Evolutionary conservation across 64 coral and sea anemone genomes (phyloP), one percentile per base, ranked within the genome.

Genomic region (Montipora efflorescens): DNA sequence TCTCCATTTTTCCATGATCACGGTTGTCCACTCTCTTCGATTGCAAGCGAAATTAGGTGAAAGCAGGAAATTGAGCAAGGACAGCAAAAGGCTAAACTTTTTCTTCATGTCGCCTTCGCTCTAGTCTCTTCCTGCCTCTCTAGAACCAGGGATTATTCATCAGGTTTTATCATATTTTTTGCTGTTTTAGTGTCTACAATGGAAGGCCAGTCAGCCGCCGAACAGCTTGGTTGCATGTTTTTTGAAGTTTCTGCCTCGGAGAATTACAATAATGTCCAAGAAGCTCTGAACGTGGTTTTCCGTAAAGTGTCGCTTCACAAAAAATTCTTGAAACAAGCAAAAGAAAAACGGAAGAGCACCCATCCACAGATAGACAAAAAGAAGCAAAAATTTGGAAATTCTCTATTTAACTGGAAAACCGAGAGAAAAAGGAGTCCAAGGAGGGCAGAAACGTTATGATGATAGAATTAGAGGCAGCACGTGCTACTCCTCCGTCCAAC

Each of bases 221-320:
- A 91, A 5, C 98, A 99, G 48, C 87, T 99, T 4, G 98, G 98
- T 16, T 99, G 98, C 36, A 94, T 99, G 92, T 99, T 99, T 76
- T 99, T 92, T 47, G 98, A 99, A 85, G 86, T 99, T 66, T 99
- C 98, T 45, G 98, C 98, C 11, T 90, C 98, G 51, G 98, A 99
- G 16, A 94, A 92, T 52, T 96, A 96, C 59, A 95, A 96, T 51
- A 96, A 96, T 72, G 98, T 99, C 6, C 98, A 92, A 67, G 89
- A 92, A 47, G 95, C 98, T 52, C 84, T 99, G 59, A 97, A 97
- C 71, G 79, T 89, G 47, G 51, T 97, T 16, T 97, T 97, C 52
- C 96, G 96, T 19, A 97, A 95, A 74, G 96, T 97, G 2, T 90
- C 82, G 4, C 88, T 92, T 16, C 93, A 94, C 73, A 97, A 97